Evolutionary conservation across 2,113 vertebrate genomes (phyloP), one percentile per base, ranked within the genome.

Genomic region (Leiothrix lutea): DNA sequence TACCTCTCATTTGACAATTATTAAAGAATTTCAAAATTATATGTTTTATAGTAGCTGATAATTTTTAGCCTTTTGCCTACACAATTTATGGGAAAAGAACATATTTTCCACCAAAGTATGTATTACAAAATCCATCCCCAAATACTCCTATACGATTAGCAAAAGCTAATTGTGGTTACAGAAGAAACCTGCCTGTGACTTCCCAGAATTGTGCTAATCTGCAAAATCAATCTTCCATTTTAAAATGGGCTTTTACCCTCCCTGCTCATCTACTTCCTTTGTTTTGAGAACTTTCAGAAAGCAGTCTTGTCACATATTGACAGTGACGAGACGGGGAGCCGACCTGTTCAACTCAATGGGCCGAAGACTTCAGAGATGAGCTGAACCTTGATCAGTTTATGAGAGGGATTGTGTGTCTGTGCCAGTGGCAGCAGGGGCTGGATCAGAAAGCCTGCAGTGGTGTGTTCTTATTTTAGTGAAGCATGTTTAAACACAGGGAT

Each of bases 281-380:
- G 36, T 65, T 48, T 69, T 57, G 70, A 78, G 90, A 92, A 92
- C 36, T 95, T 89, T 88, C 58, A 81, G 91, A 84, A 96, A 93
- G 78, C 51, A 60, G 31, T 44, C 88, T 80, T 75, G 80, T 92
- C 88, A 87, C 56, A 87, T 90, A 95, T 87, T 91, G 91, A 93
- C 90, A 83, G 62, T 56, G 86, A 90, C 0, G 5, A 94, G 92
- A 89, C 6, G 0, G 48, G 48, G 79, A 89, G 74, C 42, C 70
- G 53, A 86, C 77, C 78, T 78, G 38, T 71, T 96, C 65, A 18
- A 58, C 73, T 90, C 74, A 75, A 13, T 67, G 81, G 86, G 67
- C 88, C 86, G 64, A 88, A 73, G 95, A 92, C 91, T 93, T 92
- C 64, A 80, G 87, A 80, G 73, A 36, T 16, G 18, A 75, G 53